Percentiles rank a stretch among this genome's conserved stretches.
phyloP scores from a whole-genome alignment of 2,113 vertebrate species.

The Sinosuthora webbiana region DNA sequence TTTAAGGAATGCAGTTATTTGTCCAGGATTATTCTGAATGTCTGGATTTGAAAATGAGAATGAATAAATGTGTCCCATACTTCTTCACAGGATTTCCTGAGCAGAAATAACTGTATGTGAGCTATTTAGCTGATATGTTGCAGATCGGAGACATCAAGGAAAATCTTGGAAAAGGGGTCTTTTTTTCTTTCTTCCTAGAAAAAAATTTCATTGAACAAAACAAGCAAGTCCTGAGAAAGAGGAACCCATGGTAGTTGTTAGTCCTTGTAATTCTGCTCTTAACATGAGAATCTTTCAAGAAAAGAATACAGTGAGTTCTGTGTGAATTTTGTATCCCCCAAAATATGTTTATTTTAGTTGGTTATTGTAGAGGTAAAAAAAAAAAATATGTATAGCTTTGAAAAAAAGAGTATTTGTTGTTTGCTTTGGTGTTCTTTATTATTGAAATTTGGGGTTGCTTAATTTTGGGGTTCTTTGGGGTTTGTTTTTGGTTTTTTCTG shows the following conservation, averaged over 20 bases:
- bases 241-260: neutral
- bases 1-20: conserved; percentile 12
- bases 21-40: conserved; percentile 31
- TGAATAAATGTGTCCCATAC: neutral
- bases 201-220: neutral
- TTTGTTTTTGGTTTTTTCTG: neutral
- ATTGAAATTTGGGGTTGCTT: neutral
- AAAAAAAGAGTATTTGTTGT: neutral
- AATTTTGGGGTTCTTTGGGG: neutral
- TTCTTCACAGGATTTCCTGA: neutral
- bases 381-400: neutral
- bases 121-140: neutral
- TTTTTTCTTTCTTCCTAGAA: neutral
- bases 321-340: neutral
- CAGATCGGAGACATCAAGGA: neutral
- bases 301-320: neutral
- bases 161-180: neutral
- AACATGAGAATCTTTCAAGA: neutral
- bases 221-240: neutral
- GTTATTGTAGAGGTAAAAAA: neutral
- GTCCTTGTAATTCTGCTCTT: neutral
- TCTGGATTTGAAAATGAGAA: conserved; percentile 44
- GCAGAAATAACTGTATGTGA: neutral
- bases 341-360: neutral
- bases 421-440: neutral